These are phyloP conservation scores for Solea senegalensis DNA, from an alignment of 2,113 vertebrate species.

Conservation along the genomic window DNA sequence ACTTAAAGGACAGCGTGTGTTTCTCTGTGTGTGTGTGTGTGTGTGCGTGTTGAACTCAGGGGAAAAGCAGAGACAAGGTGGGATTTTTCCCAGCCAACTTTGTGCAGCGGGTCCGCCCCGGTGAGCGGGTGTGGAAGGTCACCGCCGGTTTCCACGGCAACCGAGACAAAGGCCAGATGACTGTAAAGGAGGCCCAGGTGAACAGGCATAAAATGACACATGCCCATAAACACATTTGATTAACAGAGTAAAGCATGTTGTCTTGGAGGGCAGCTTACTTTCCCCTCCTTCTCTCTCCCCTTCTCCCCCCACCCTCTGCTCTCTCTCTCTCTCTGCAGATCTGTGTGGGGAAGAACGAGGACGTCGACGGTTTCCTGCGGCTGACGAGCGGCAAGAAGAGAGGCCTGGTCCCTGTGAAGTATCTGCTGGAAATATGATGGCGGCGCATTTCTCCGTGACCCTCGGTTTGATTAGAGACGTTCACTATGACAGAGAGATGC, in stretches of 20 bases:
- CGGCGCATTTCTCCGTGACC: conserved; percentile 17
- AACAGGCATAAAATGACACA: conserved; percentile 33
- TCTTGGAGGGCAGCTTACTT: conserved; percentile 19
- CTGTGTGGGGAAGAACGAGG: conserved; percentile 87
- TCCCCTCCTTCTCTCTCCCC: conserved; percentile 8
- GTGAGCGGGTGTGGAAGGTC: conserved; percentile 91
- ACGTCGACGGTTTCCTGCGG: conserved; percentile 84
- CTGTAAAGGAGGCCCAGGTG: conserved; percentile 91
- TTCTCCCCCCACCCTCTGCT: background rate
- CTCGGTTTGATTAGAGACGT: conserved; percentile 15
- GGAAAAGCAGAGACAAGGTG: conserved; percentile 88
- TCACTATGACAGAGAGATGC: conserved; percentile 49
- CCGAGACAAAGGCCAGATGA: conserved; percentile 89
- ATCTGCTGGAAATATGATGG: conserved; percentile 86
- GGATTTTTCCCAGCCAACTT: conserved; percentile 96
- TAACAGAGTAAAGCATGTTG: conserved; percentile 36
- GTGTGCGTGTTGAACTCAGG: conserved; percentile 75
- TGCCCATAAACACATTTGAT: conserved; percentile 21
- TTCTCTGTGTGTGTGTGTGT: conserved; percentile 47
- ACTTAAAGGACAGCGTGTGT: background rate
- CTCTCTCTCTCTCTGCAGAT: conserved; percentile 76
- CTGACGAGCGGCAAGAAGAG: conserved; percentile 90
- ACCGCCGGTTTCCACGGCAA: conserved; percentile 86
- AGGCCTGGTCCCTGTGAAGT: conserved; percentile 85
- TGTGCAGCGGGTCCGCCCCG: conserved; percentile 89